phyloP scores from a whole-genome alignment of 2,797 vertebrate genomes.

The Tenualosa thibaudeaui region DNA sequence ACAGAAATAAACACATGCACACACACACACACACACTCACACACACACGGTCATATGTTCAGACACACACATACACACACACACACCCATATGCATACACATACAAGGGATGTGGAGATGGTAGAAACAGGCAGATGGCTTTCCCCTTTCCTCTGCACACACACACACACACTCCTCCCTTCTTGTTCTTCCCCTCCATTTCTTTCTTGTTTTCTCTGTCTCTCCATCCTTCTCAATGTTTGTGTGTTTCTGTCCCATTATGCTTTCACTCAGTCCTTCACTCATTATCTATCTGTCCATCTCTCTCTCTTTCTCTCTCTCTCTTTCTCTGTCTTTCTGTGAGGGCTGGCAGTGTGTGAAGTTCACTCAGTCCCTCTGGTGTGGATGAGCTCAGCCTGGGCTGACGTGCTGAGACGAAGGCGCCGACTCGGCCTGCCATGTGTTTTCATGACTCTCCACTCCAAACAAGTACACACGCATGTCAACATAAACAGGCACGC shows the following conservation, averaged over 20 bases:
- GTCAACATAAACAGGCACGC: conserved; percentile 5
- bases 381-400: neutral
- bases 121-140: neutral
- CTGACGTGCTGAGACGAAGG: neutral
- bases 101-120: neutral
- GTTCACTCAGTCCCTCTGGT: neutral
- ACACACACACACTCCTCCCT: no score
- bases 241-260: neutral
- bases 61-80: neutral
- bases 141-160: neutral
- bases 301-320: neutral
- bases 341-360: neutral
- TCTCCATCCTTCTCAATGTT: neutral
- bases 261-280: neutral
- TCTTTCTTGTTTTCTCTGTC: neutral
- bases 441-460: neutral
- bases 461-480: neutral
- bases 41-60: neutral
- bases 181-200: neutral
- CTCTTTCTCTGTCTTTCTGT: neutral
- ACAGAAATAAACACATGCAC: neutral
- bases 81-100: neutral
- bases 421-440: neutral
- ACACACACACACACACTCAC: neutral
- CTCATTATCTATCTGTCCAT: neutral